phyloP scores from a whole-genome alignment of 2,888 invertebrate genomes.

The Leucozona laternaria region DNA sequence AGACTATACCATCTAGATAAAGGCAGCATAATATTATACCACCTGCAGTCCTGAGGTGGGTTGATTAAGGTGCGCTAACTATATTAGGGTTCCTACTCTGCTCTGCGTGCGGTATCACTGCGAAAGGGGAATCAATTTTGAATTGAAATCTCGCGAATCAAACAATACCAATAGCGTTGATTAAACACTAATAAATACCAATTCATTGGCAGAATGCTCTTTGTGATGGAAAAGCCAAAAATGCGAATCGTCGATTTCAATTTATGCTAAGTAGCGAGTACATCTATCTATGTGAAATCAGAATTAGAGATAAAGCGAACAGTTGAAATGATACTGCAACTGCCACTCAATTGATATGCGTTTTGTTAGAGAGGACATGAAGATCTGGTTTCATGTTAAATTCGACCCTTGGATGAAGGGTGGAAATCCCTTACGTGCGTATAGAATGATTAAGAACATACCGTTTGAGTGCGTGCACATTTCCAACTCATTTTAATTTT shows the following conservation, averaged over 20 bases:
- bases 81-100: not conserved
- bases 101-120: not conserved
- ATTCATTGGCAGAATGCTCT: not conserved
- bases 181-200: not conserved
- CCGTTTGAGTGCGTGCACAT: too few relatives aligned
- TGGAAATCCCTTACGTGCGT: too few relatives aligned
- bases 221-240: slow-evolving; percentile 3
- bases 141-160: not conserved
- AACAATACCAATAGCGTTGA: not conserved
- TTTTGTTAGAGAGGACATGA: not conserved
- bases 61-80: not conserved
- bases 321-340: not conserved
- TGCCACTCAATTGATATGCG: not conserved
- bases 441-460: too few relatives aligned
- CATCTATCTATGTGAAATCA: not conserved
- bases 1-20: not conserved
- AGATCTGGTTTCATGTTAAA: too few relatives aligned
- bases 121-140: not conserved
- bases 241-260: not conserved
- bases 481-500: too few relatives aligned
- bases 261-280: not conserved
- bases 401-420: too few relatives aligned
- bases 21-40: too few relatives aligned
- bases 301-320: not conserved
- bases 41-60: not conserved